These are phyloP conservation scores for Hippasteria phrygiana DNA, from an alignment of 53 echinoderm and acorn worm genomes.

Conservation along the genomic window DNA sequence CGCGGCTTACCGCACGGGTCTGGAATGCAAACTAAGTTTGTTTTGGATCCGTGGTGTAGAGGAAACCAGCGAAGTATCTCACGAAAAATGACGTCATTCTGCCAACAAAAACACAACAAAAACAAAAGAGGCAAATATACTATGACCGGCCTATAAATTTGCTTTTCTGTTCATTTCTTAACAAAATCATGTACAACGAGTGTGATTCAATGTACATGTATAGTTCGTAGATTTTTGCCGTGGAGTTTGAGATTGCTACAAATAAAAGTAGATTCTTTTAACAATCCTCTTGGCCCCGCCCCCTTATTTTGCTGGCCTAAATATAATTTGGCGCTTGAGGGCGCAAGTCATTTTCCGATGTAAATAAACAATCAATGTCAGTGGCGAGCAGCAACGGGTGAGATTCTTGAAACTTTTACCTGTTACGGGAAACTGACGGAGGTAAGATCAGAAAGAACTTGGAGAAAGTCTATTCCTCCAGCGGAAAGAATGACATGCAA, in stretches of 20 bases:
- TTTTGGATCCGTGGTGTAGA: background rate
- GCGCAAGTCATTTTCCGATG: background rate
- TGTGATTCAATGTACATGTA: no score
- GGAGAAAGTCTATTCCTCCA: no score
- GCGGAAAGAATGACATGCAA: no score
- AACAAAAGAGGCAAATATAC: background rate
- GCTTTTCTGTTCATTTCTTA: background rate
- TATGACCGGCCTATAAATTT: background rate
- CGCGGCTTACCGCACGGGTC: conserved; percentile 47
- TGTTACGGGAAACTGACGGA: no score
- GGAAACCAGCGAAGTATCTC: conserved; percentile 48
- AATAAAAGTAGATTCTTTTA: background rate
- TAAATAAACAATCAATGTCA: background rate
- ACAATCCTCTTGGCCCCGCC: background rate
- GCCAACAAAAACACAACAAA: conserved; percentile 32
- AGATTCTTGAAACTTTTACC: no score
- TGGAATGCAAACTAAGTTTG: background rate
- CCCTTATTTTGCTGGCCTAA: background rate
- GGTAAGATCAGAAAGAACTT: no score
- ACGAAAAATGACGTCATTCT: conserved; percentile 39
- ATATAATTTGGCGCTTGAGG: background rate
- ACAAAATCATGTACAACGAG: background rate
- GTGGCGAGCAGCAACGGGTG: no score
- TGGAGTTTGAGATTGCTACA: no score
- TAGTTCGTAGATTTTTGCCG: no score